These are phyloP conservation scores for Lasioglossum pauxillum DNA, from an alignment of 2,888 invertebrate genomes.

Conservation along the genomic window DNA sequence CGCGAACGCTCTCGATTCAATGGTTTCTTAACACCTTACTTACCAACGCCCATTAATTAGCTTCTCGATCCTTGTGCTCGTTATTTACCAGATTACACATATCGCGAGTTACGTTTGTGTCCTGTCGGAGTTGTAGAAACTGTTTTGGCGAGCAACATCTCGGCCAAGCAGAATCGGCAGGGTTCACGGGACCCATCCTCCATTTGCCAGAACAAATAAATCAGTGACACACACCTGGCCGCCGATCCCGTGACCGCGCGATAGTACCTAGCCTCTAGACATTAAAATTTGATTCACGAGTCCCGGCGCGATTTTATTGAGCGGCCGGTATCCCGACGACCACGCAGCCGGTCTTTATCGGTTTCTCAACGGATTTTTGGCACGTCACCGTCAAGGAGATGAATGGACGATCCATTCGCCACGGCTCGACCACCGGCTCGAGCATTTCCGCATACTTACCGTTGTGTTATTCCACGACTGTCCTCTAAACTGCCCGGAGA, in stretches of 20 bases:
- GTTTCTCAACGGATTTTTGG: constrained; percentile 36
- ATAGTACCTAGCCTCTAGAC: neutral
- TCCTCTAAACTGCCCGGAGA: neutral
- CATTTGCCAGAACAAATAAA: constrained; percentile 65
- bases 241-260: constrained; percentile 10
- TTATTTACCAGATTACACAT: neutral
- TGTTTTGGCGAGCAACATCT: constrained; percentile 29
- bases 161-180: neutral
- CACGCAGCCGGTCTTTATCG: constrained; percentile 20
- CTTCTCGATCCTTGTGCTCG: neutral
- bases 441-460: constrained; percentile 10
- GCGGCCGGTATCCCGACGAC: constrained; percentile 3
- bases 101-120: neutral
- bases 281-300: neutral
- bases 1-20: constrained; percentile 4
- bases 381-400: constrained; percentile 33
- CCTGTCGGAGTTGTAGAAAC: too few relatives aligned
- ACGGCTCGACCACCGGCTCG: neutral
- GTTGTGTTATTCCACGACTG: neutral
- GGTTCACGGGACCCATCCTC: constrained; percentile 10
- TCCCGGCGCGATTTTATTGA: constrained; percentile 13
- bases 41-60: neutral
- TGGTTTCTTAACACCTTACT: neutral
- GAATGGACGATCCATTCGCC: constrained; percentile 33
- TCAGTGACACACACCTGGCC: constrained; percentile 21